A percentile compares a stretch with the other conserved stretches of the same genome.
phyloP scores from a whole-genome alignment of 30 jellyfish, hydroid and myxozoan genomes.

The Turritopsis dohrnii region DNA sequence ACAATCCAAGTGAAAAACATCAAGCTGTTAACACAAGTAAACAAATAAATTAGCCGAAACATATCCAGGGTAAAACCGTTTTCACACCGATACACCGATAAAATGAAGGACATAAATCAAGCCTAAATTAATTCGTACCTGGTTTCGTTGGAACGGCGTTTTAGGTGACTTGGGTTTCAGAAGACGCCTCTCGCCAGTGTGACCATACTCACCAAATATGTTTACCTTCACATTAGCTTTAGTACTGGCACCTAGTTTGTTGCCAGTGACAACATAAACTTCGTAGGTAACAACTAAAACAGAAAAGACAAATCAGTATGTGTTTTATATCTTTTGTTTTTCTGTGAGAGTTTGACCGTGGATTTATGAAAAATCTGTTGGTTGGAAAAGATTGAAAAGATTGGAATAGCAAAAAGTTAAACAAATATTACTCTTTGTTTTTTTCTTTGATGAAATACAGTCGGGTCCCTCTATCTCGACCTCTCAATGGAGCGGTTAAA shows the following conservation, averaged over 20 bases:
- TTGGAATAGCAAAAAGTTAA: too few relatives aligned
- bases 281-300: conserved; percentile 73
- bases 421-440: too few relatives aligned
- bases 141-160: conserved; percentile 86
- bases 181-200: conserved; percentile 83
- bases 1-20: conserved; percentile 71
- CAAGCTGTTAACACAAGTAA: conserved; percentile 56
- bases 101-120: background rate
- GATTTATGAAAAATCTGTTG: too few relatives aligned
- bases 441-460: too few relatives aligned
- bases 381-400: too few relatives aligned
- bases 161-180: conserved; percentile 60
- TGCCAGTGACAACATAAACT: conserved; percentile 86
- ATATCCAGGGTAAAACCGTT: too few relatives aligned
- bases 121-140: conserved; percentile 31
- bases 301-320: background rate
- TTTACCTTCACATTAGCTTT: conserved; percentile 69
- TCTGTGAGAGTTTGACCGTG: too few relatives aligned
- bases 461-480: too few relatives aligned
- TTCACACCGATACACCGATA: too few relatives aligned
- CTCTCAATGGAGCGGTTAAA: too few relatives aligned
- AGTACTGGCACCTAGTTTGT: conserved; percentile 88
- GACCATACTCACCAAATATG: conserved; percentile 69
- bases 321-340: too few relatives aligned
- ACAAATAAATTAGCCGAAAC: background rate